Conservation (phyloP, 1,140 invertebrate species). For the Bombus confusus region DNA sequence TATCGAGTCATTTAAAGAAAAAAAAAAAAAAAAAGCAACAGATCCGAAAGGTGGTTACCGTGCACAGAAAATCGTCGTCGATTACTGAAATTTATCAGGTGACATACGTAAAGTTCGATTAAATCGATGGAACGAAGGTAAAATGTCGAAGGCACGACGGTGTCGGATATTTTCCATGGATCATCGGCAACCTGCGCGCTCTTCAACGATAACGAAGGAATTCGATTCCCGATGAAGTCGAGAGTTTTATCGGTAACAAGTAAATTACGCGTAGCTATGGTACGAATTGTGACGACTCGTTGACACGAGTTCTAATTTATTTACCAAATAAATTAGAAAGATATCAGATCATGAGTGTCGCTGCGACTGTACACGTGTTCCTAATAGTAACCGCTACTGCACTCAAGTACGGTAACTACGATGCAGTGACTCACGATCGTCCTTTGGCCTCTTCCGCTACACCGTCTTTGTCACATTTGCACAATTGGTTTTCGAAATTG, state of each 20-base stretch:
- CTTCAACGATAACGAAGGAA: not conserved
- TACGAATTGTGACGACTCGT: not conserved
- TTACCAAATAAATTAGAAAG: not conserved
- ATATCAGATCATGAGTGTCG: conserved; percentile 54
- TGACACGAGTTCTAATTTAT: not conserved
- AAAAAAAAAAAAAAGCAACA: not conserved
- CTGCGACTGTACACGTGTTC: conserved; percentile 27
- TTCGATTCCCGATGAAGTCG: not conserved
- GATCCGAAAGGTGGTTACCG: not conserved
- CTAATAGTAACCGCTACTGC: conserved; percentile 39
- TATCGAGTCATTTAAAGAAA: not conserved
- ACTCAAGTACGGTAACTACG: conserved; percentile 32
- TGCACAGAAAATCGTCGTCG: too few species aligned
- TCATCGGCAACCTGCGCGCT: not conserved
- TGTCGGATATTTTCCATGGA: not conserved
- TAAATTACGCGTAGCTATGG: not conserved
- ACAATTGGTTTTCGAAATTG: not conserved
- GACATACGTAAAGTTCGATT: not conserved
- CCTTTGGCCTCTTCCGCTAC: not conserved
- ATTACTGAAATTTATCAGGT: not conserved
- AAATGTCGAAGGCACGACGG: not conserved
- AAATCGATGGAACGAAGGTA: not conserved
- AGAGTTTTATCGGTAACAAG: not conserved
- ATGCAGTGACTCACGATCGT: conserved; percentile 28
- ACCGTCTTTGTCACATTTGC: not conserved